Percentiles rank a stretch among this genome's conserved stretches.
Evolutionary conservation across 64 coral and sea anemone species (phyloP).

Genomic region (Astreopora myriophthalma): DNA sequence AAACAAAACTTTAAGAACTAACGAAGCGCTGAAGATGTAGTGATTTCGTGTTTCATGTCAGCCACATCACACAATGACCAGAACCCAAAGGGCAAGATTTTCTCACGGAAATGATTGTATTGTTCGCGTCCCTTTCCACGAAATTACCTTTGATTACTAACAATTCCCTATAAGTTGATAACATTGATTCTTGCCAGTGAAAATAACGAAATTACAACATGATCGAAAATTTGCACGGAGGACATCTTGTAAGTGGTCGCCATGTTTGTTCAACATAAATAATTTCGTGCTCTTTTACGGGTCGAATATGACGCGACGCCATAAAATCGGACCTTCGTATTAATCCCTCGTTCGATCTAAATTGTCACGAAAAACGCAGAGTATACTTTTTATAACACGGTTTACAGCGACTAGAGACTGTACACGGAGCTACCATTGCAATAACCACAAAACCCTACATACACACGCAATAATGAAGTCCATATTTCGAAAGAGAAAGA

Average conservation of each 20-base stretch:
- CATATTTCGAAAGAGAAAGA: background rate
- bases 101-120: conserved; percentile 4
- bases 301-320: conserved; percentile 55
- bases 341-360: background rate
- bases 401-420: background rate
- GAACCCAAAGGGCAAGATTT: background rate
- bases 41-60: background rate
- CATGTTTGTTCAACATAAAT: conserved; percentile 60
- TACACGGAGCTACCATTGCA: background rate
- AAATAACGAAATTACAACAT: background rate
- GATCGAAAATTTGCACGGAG: background rate
- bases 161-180: background rate
- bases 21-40: background rate
- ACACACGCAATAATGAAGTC: background rate
- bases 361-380: background rate
- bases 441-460: background rate
- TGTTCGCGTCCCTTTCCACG: background rate
- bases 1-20: background rate
- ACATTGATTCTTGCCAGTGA: background rate
- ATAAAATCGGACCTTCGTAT: background rate
- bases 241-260: conserved; percentile 17
- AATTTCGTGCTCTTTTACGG: conserved; percentile 45
- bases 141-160: background rate
- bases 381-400: background rate
- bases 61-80: background rate